Conservation (phyloP, 2,888 invertebrate genomes). For the Silvanus unidentatus region DNA sequence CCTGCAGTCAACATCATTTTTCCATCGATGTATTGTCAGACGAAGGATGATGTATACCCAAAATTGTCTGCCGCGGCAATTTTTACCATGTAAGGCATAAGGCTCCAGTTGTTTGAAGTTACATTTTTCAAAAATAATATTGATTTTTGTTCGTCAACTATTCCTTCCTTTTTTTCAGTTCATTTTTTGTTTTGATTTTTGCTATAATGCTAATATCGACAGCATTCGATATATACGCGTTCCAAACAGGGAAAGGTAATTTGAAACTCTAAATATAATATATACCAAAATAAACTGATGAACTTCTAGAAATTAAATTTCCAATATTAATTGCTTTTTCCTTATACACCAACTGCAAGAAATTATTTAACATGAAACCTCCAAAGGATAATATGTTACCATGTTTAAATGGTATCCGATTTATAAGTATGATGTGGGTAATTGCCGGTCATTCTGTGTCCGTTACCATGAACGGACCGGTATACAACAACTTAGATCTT, state of each 20-base stretch:
- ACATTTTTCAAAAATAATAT: not conserved
- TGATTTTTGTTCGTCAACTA: not conserved
- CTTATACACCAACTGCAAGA: constrained; percentile 18
- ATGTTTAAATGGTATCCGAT: constrained; percentile 23
- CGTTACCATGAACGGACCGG: constrained; percentile 5
- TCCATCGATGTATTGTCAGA: constrained; percentile 12
- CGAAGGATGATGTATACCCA: constrained; percentile 7
- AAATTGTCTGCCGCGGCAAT: constrained; percentile 10
- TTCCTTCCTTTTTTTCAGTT: no score
- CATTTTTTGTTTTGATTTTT: no score
- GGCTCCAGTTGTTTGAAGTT: no score
- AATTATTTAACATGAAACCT: constrained; percentile 16
- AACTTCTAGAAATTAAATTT: not conserved
- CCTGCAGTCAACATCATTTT: constrained; percentile 5
- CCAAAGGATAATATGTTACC: constrained; percentile 15
- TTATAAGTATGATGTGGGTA: constrained; percentile 43
- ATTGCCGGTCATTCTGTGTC: constrained; percentile 41
- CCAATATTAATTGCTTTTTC: constrained; percentile 19
- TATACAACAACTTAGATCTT: constrained; percentile 11
- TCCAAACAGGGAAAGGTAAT: constrained; percentile 5
- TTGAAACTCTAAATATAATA: not conserved
- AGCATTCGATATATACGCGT: constrained; percentile 10
- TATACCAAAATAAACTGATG: not conserved
- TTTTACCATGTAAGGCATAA: constrained; percentile 10
- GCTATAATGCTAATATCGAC: no score